Conservation (phyloP, 2,113 vertebrate genomes). For the Thamnaconus septentrionalis region DNA sequence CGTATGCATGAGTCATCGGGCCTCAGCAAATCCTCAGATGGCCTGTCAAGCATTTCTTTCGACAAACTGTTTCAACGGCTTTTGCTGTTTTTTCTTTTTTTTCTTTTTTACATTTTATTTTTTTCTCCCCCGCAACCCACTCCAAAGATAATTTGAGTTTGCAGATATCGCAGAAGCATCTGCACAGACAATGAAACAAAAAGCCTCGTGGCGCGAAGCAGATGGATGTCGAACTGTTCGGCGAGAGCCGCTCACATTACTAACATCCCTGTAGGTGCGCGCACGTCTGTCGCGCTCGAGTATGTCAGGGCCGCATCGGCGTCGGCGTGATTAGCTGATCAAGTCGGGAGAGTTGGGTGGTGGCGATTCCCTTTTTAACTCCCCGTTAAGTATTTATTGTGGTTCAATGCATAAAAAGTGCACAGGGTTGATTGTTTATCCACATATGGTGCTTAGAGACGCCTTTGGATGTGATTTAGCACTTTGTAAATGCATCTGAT, state of each 20-base stretch:
- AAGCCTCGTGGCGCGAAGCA: neutral
- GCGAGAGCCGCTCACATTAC: neutral
- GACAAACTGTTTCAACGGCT: conserved; percentile 41
- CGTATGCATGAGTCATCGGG: conserved; percentile 33
- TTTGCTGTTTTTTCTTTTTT: conserved; percentile 7
- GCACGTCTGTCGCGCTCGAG: too few species aligned
- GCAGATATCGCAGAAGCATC: conserved; percentile 25
- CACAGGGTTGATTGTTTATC: neutral
- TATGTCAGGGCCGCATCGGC: too few species aligned
- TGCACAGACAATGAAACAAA: conserved; percentile 16
- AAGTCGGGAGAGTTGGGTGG: too few species aligned
- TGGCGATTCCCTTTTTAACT: conserved; percentile 31
- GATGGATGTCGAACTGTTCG: too few species aligned
- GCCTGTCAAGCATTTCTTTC: conserved; percentile 31
- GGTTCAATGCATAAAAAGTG: conserved; percentile 32
- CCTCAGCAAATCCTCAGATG: conserved; percentile 39
- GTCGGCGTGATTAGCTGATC: too few species aligned
- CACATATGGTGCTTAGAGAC: too few species aligned
- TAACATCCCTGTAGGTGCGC: too few species aligned
- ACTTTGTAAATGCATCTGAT: too few species aligned
- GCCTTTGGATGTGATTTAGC: too few species aligned
- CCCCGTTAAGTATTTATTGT: conserved; percentile 47
- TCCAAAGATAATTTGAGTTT: conserved; percentile 39
- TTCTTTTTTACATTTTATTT: too few species aligned
- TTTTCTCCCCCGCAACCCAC: conserved; percentile 9